Conservation (phyloP, 2,888 invertebrate species). For the Anodontia alba region DNA sequence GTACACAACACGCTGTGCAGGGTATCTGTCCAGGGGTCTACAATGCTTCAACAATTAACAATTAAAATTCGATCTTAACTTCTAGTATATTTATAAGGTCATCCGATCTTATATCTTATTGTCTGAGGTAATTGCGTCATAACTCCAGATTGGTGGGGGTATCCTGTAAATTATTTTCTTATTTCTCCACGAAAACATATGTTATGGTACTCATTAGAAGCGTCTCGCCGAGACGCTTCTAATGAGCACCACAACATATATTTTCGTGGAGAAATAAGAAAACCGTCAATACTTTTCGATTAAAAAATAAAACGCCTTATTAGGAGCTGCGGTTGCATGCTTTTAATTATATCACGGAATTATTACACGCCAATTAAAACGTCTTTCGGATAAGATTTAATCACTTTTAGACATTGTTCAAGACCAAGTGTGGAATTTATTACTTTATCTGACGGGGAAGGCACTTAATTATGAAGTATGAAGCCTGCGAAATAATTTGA, state of each 20-base stretch:
- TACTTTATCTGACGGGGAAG: not conserved
- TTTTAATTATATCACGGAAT: constrained; percentile 1
- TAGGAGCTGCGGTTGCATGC: no score
- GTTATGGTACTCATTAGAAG: no score
- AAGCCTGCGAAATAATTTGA: not conserved
- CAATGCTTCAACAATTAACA: constrained; percentile 5
- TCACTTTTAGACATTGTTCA: constrained; percentile 1
- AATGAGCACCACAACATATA: no score
- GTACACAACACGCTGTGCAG: not conserved
- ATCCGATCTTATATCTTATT: not conserved
- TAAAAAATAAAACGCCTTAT: no score
- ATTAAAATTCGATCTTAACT: constrained; percentile 11
- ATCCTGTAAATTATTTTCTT: no score
- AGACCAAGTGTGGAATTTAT: not conserved
- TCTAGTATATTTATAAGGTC: not conserved
- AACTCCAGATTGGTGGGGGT: no score
- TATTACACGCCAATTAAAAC: not conserved
- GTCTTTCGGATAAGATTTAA: constrained; percentile 1
- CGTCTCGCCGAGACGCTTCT: no score
- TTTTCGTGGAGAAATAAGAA: no score
- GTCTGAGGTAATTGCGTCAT: not conserved
- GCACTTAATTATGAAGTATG: not conserved
- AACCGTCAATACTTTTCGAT: no score
- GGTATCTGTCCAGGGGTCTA: constrained; percentile 4
- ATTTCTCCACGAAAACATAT: no score